Evolutionary conservation across 37 sponge, comb jelly and placozoan species (phyloP).

Genomic region (Petrosia ficiformis): DNA sequence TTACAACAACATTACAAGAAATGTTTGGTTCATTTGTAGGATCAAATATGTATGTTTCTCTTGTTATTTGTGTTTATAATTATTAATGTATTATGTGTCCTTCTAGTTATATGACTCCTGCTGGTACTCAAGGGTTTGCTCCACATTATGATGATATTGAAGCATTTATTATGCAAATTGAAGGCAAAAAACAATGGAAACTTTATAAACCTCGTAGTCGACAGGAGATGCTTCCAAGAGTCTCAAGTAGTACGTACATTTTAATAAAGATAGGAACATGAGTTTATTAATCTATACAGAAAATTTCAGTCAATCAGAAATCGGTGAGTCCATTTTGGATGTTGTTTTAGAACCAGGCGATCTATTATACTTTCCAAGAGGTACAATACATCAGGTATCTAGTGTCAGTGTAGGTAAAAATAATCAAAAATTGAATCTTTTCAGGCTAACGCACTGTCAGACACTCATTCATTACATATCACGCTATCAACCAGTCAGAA

Average conservation of each 20-base stretch:
- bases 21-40: conserved; percentile 84
- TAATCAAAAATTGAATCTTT: not conserved
- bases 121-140: conserved; percentile 95
- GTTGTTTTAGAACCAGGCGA: conserved; percentile 85
- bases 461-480: conserved; percentile 88
- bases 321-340: conserved; percentile 82
- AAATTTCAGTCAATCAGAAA: conserved; percentile 75
- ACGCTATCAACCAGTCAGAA: conserved; percentile 91
- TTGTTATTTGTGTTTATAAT: not conserved
- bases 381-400: conserved; percentile 89
- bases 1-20: conserved; percentile 87
- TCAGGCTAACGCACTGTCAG: conserved; percentile 76
- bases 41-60: conserved; percentile 77
- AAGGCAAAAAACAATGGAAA: conserved; percentile 95
- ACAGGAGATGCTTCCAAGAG: not conserved
- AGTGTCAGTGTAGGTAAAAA: not conserved
- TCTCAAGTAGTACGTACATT: not conserved
- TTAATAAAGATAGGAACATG: conserved; percentile 31
- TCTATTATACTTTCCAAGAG: conserved; percentile 96
- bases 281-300: conserved; percentile 49
- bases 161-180: conserved; percentile 96
- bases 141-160: conserved; percentile 99
- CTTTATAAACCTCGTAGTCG: conserved; percentile 84
- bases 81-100: not conserved
- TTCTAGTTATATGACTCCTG: conserved; percentile 90